phyloP scores from a whole-genome alignment of 2,113 vertebrate genomes.

The Gnathonemus longibarbis region DNA sequence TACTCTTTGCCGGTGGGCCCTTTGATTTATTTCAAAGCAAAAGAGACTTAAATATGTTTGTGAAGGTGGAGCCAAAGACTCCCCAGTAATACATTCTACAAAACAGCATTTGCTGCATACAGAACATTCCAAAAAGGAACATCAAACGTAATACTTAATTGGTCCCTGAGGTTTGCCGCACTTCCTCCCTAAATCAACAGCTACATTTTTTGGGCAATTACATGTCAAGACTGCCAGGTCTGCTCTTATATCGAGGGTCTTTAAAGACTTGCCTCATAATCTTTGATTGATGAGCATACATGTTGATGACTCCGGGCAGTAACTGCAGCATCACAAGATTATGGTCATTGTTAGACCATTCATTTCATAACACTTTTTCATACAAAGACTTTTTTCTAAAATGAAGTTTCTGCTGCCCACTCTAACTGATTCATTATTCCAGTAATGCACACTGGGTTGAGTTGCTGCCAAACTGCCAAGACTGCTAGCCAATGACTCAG shows the following conservation, averaged over 20 bases:
- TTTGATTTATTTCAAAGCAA: constrained; percentile 33
- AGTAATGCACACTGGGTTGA: constrained; percentile 26
- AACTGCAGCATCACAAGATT: background rate
- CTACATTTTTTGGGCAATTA: constrained; percentile 23
- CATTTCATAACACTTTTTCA: background rate
- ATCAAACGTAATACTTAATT: constrained; percentile 28
- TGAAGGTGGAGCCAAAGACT: constrained; percentile 18
- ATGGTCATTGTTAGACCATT: background rate
- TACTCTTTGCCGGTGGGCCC: background rate
- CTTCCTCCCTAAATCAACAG: constrained; percentile 7
- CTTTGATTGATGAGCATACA: background rate
- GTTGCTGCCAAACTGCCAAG: constrained; percentile 19
- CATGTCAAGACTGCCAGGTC: constrained; percentile 21
- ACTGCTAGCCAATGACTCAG: background rate
- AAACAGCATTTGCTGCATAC: constrained; percentile 30
- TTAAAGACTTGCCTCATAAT: background rate
- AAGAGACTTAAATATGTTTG: constrained; percentile 35
- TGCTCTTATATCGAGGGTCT: constrained; percentile 28
- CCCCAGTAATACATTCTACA: constrained; percentile 33
- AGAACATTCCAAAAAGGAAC: constrained; percentile 23
- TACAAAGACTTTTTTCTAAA: background rate
- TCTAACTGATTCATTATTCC: constrained; percentile 49
- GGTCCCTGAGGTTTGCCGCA: constrained; percentile 42
- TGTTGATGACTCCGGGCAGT: background rate
- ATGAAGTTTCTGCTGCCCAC: background rate